Evolutionary conservation across 2,113 vertebrate species (phyloP).

Genomic region (Mirza zaza): DNA sequence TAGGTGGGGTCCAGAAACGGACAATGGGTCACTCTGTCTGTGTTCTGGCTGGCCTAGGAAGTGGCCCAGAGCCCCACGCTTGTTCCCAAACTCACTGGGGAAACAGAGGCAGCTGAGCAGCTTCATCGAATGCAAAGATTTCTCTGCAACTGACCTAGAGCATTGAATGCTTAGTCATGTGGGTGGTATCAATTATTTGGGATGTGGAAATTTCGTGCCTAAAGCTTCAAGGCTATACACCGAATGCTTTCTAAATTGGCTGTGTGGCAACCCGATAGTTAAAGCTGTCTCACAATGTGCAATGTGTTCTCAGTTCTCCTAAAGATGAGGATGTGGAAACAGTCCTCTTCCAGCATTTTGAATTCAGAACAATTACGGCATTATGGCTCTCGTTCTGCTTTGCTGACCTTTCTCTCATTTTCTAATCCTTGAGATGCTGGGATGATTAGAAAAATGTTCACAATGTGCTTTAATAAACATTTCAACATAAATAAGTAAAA

Average conservation of each 20-base stretch:
- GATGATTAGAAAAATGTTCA: conserved; percentile 18
- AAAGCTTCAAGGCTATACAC: accelerated
- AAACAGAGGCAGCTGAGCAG: background rate
- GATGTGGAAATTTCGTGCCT: accelerated
- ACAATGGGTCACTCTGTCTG: background rate
- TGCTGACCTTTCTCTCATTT: conserved; percentile 34
- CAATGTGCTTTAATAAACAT: background rate
- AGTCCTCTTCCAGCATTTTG: conserved; percentile 18
- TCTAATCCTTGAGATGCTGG: background rate
- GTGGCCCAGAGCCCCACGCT: accelerated
- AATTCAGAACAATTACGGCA: conserved; percentile 31
- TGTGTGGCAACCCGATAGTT: background rate
- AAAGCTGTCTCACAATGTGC: background rate
- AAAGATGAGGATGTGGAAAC: background rate
- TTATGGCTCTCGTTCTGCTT: background rate
- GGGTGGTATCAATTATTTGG: accelerated
- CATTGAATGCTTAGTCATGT: accelerated
- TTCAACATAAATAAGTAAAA: background rate
- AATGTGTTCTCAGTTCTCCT: background rate
- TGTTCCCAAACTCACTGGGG: accelerated
- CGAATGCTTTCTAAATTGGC: accelerated
- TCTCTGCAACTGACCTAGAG: background rate
- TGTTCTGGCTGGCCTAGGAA: background rate
- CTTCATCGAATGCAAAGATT: background rate
- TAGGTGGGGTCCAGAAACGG: background rate